Percentiles rank a stretch among this genome's conserved stretches.
These are phyloP conservation scores for Phortica variegata DNA, from an alignment of 1,140 invertebrate genomes.

Conservation along the genomic window DNA sequence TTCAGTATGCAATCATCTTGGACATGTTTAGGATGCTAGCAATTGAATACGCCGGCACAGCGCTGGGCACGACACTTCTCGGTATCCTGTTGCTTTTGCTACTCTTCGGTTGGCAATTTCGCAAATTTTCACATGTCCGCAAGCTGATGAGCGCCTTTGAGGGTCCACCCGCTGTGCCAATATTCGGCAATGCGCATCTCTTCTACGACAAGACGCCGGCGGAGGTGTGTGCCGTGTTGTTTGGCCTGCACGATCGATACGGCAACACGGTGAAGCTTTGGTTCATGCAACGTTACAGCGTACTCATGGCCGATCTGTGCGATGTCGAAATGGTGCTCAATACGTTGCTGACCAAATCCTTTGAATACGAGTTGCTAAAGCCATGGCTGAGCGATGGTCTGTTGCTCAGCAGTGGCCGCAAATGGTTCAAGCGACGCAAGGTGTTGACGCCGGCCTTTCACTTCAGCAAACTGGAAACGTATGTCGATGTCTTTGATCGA, in stretches of 20 bases:
- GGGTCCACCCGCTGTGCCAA: conserved; percentile 22
- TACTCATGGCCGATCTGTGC: conserved; percentile 31
- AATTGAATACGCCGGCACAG: too few species aligned
- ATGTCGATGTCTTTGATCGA: conserved; percentile 69
- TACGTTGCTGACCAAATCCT: conserved; percentile 35
- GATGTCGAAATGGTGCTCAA: conserved; percentile 39
- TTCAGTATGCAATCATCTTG: too few species aligned
- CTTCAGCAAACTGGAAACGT: conserved; percentile 78
- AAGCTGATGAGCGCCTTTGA: conserved; percentile 15
- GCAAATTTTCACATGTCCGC: conserved; percentile 5
- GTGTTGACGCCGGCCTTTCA: conserved; percentile 85
- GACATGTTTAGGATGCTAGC: too few species aligned
- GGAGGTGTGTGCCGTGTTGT: conserved; percentile 16
- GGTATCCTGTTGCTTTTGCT: conserved; percentile 8
- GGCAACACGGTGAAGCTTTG: conserved; percentile 35
- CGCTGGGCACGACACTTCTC: too few species aligned
- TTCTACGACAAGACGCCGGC: conserved; percentile 28
- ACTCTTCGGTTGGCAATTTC: conserved; percentile 12
- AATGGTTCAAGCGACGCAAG: conserved; percentile 76
- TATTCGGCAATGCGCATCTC: conserved; percentile 35
- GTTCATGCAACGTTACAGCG: conserved; percentile 33
- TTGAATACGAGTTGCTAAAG: conserved; percentile 66
- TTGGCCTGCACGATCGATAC: conserved; percentile 16
- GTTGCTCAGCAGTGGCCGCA: conserved; percentile 64
- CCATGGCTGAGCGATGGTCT: conserved; percentile 76